Conservation (phyloP, 1,140 invertebrate genomes). For the Trichonephila clavata region DNA sequence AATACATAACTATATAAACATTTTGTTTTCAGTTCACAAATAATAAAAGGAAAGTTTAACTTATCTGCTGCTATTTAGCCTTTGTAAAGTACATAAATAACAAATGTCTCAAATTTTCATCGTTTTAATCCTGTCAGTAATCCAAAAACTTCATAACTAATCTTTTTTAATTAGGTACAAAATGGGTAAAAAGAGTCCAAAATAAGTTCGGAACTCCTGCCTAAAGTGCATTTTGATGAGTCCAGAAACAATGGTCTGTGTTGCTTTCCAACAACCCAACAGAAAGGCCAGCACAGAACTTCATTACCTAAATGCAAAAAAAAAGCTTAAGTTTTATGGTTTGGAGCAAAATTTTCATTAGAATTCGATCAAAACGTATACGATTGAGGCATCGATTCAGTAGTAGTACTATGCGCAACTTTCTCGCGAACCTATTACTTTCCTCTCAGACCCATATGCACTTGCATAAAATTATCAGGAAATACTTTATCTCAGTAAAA, state of each 20-base stretch:
- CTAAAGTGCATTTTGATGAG: neutral
- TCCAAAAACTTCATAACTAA: too few species aligned
- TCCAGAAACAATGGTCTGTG: constrained; percentile 29
- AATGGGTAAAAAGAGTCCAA: neutral
- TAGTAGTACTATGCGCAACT: neutral
- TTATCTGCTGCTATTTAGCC: too few species aligned
- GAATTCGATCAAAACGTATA: neutral
- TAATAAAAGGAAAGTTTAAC: too few species aligned
- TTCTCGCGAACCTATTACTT: too few species aligned
- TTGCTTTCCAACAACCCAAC: neutral
- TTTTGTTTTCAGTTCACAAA: too few species aligned
- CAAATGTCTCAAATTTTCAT: too few species aligned
- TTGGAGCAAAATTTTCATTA: neutral
- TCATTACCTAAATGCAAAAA: neutral
- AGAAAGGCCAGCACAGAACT: constrained; percentile 8
- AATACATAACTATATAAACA: too few species aligned
- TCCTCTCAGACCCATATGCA: neutral
- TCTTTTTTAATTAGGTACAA: neutral
- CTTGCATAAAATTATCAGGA: neutral
- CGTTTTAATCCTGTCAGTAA: too few species aligned
- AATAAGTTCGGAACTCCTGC: neutral
- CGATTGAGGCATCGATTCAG: neutral
- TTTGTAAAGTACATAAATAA: too few species aligned
- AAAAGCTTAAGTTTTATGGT: neutral
- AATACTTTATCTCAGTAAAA: too few species aligned